Conservation (phyloP, 2,888 invertebrate species). For the Pristionchus arcanus region DNA sequence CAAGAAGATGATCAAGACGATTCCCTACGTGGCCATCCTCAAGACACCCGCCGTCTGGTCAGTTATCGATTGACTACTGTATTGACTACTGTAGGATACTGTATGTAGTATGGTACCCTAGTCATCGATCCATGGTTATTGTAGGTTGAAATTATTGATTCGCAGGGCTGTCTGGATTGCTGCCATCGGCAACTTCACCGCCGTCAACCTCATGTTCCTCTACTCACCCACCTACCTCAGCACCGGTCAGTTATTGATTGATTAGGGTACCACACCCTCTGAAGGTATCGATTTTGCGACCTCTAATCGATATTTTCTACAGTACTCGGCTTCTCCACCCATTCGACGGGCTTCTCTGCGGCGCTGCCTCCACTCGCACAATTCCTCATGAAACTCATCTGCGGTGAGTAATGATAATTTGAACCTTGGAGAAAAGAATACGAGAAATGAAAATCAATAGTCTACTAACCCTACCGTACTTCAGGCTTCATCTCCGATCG, state of each 20-base stretch:
- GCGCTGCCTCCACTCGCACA: constrained; percentile 77
- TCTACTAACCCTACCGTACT: background rate
- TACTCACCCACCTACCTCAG: constrained; percentile 68
- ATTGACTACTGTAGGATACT: too few species aligned
- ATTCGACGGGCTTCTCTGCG: constrained; percentile 77
- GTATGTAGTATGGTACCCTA: too few species aligned
- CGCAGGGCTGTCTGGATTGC: constrained; percentile 69
- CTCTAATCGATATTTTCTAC: background rate
- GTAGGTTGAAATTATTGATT: background rate
- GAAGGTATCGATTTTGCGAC: background rate
- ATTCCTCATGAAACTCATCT: constrained; percentile 73
- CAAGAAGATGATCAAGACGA: constrained; percentile 64
- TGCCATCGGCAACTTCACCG: constrained; percentile 71
- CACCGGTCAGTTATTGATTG: constrained; percentile 43
- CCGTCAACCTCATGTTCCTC: constrained; percentile 73
- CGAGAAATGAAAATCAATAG: too few species aligned
- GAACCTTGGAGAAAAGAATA: too few species aligned
- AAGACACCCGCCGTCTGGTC: constrained; percentile 71
- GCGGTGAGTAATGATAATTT: constrained; percentile 62
- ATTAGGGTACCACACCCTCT: background rate
- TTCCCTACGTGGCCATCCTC: constrained; percentile 68
- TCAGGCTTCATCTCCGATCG: constrained; percentile 60
- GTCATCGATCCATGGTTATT: background rate
- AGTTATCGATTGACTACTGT: constrained; percentile 43
- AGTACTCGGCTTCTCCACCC: constrained; percentile 76